These are phyloP conservation scores for Melierax canorus DNA, from an alignment of 2,113 vertebrate species.

Conservation along the genomic window DNA sequence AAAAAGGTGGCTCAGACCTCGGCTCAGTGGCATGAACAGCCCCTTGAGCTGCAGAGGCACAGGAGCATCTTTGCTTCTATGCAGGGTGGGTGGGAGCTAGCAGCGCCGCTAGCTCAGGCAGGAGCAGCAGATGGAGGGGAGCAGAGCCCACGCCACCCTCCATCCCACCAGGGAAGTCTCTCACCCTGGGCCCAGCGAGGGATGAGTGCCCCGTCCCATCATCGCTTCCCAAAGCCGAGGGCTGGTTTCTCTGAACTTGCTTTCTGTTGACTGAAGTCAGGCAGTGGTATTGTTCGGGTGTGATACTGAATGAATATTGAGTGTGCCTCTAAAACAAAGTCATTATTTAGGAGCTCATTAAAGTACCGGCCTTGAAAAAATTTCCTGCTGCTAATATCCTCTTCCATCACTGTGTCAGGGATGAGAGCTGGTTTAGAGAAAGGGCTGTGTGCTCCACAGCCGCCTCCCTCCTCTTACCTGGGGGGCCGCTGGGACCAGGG, in stretches of 20 bases:
- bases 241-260: background rate
- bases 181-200: accelerated
- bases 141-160: background rate
- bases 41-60: background rate
- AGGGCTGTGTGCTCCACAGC: background rate
- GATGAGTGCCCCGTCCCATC: background rate
- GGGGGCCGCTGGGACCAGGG: background rate
- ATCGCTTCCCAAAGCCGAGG: background rate
- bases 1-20: background rate
- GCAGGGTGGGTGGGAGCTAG: background rate
- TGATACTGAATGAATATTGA: background rate
- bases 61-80: accelerated
- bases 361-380: constrained; percentile 39
- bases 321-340: constrained; percentile 54
- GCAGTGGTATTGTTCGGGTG: background rate
- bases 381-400: constrained; percentile 55
- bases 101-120: background rate
- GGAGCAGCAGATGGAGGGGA: background rate
- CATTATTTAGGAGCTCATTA: constrained; percentile 68
- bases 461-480: background rate
- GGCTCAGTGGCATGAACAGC: accelerated
- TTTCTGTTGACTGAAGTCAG: background rate
- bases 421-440: background rate
- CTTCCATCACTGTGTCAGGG: constrained; percentile 61
- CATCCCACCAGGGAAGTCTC: accelerated